phyloP scores from a whole-genome alignment of 2,113 vertebrate species.

The Mustelus asterias region DNA sequence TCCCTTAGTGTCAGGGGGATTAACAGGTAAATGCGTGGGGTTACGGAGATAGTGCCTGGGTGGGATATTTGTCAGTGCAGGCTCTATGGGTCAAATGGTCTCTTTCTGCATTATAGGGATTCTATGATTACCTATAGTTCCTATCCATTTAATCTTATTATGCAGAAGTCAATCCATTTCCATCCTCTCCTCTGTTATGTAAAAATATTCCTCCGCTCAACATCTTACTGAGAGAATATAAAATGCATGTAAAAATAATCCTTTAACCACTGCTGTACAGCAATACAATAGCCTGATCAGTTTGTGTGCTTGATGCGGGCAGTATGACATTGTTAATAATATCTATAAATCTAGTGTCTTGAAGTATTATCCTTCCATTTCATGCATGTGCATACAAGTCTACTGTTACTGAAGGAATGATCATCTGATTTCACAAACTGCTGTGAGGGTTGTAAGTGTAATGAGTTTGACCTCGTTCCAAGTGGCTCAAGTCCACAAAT shows the following conservation, averaged over 20 bases:
- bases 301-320: background rate
- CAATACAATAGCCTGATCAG: background rate
- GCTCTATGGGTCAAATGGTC: too few relatives aligned
- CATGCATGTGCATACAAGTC: background rate
- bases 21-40: too few relatives aligned
- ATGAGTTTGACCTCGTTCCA: constrained; percentile 27
- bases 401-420: background rate
- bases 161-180: background rate
- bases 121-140: too few relatives aligned
- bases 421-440: background rate
- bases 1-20: too few relatives aligned
- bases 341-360: background rate
- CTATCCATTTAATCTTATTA: background rate
- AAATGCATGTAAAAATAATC: background rate
- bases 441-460: constrained; percentile 10
- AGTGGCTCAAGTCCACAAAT: background rate
- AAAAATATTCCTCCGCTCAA: background rate
- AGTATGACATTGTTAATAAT: background rate
- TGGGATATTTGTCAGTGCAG: too few relatives aligned
- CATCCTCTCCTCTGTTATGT: background rate
- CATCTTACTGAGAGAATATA: background rate
- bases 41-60: too few relatives aligned
- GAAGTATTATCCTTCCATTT: background rate
- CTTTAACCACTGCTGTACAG: background rate
- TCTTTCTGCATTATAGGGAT: too few relatives aligned